These are phyloP conservation scores for Chinchilla lanigera DNA, from an alignment of 2,113 vertebrate genomes.

Conservation along the genomic window DNA sequence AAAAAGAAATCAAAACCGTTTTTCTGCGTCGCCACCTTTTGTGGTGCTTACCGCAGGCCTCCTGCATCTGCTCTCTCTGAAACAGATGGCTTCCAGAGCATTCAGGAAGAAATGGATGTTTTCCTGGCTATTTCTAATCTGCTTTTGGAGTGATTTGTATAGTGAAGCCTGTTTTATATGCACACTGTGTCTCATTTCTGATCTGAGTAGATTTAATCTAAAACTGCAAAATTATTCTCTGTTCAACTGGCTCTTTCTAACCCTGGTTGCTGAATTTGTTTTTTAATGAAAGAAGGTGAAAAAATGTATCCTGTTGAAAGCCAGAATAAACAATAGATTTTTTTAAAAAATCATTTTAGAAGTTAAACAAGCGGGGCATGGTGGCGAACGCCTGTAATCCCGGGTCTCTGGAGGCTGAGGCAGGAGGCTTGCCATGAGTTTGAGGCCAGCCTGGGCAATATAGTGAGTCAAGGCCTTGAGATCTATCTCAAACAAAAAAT, in stretches of 20 bases:
- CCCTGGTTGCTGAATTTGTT: constrained; percentile 11
- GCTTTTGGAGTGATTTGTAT: constrained; percentile 76
- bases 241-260: constrained; percentile 49
- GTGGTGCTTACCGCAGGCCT: constrained; percentile 52
- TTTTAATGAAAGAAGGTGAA: constrained; percentile 53
- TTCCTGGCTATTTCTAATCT: constrained; percentile 80
- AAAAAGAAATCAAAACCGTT: constrained; percentile 56
- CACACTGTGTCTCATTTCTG: constrained; percentile 50
- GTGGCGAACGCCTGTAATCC: not conserved
- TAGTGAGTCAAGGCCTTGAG: not conserved
- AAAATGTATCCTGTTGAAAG: constrained; percentile 31
- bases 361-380: not conserved
- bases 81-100: constrained; percentile 79
- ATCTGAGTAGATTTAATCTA: constrained; percentile 61
- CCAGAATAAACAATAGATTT: constrained; percentile 22
- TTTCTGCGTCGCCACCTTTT: constrained; percentile 63
- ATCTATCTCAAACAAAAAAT: not conserved
- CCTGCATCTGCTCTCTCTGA: constrained; percentile 61
- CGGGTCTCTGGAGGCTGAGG: not conserved
- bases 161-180: constrained; percentile 73
- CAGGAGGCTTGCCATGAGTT: not conserved
- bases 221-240: constrained; percentile 63
- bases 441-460: not conserved
- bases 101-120: constrained; percentile 63
- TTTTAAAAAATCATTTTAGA: constrained; percentile 33